A percentile compares a stretch with the other conserved stretches of the same genome.
Conservation (phyloP, 1,140 invertebrate species). For the Drosophila bifasciata region DNA sequence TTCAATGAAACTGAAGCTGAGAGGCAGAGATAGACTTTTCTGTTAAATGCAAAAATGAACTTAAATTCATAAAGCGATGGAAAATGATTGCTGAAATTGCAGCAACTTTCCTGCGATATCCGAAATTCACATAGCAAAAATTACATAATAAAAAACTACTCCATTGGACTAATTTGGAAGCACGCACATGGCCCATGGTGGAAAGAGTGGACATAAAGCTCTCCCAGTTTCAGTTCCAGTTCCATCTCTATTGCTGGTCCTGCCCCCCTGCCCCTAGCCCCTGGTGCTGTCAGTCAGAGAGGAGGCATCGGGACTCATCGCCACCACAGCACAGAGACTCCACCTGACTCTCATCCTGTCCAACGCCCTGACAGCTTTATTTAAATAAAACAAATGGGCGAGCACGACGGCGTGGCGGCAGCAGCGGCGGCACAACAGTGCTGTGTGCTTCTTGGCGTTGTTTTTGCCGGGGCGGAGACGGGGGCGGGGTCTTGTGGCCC, state of each 20-base stretch:
- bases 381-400: conserved; percentile 75
- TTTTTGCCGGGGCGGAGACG: too few relatives aligned
- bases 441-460: background rate
- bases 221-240: background rate
- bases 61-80: conserved; percentile 4
- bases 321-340: background rate
- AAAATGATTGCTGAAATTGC: background rate
- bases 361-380: conserved; percentile 69
- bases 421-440: background rate
- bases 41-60: too few relatives aligned
- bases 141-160: conserved; percentile 65
- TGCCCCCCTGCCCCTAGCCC: background rate
- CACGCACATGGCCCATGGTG: conserved; percentile 30
- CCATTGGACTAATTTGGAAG: conserved; percentile 53
- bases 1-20: background rate
- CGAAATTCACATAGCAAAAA: conserved; percentile 55
- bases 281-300: conserved; percentile 38
- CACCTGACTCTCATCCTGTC: background rate
- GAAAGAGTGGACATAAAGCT: conserved; percentile 5
- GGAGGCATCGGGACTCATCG: conserved; percentile 25
- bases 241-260: background rate
- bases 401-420: conserved; percentile 24
- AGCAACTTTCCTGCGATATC: conserved; percentile 10
- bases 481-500: conserved; percentile 11
- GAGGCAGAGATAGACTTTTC: background rate